A percentile compares a stretch with the other conserved stretches of the same genome.
phyloP scores from a whole-genome alignment of 2,113 vertebrate species.

The Pica pica region DNA sequence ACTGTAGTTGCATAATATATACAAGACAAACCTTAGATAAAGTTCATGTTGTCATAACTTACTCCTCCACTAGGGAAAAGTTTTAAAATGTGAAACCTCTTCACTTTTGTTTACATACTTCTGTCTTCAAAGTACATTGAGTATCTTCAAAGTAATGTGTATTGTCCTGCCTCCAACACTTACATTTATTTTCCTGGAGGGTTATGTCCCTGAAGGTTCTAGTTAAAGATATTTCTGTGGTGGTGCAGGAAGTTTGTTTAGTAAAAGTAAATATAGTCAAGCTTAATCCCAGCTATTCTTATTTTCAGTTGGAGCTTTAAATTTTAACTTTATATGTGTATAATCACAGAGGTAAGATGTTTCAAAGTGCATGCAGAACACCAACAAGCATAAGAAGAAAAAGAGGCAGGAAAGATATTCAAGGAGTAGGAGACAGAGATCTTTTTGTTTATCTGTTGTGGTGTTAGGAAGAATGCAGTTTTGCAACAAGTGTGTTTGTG shows the following conservation, averaged over 20 bases:
- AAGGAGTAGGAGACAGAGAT: background rate
- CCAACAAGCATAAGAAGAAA: background rate
- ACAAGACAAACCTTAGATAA: background rate
- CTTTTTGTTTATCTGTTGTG: background rate
- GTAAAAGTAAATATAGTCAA: background rate
- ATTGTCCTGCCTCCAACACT: accelerated
- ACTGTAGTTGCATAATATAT: background rate
- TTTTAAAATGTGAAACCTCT: background rate
- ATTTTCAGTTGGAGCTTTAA: background rate
- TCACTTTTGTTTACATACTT: accelerated
- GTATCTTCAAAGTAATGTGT: background rate
- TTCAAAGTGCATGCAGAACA: background rate
- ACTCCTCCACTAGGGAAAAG: background rate
- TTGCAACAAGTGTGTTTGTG: background rate
- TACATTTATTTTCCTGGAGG: background rate
- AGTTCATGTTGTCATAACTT: accelerated
- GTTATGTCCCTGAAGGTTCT: background rate
- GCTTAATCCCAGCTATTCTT: background rate
- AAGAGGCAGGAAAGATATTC: too few species aligned
- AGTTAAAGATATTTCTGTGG: background rate
- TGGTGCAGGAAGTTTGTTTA: background rate
- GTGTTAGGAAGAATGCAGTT: background rate
- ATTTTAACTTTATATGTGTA: background rate
- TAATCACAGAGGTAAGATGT: background rate
- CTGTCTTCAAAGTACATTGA: accelerated